Base-by-base conservation (phyloP, 1,140 invertebrate species). In the Formica selysi region DNA sequence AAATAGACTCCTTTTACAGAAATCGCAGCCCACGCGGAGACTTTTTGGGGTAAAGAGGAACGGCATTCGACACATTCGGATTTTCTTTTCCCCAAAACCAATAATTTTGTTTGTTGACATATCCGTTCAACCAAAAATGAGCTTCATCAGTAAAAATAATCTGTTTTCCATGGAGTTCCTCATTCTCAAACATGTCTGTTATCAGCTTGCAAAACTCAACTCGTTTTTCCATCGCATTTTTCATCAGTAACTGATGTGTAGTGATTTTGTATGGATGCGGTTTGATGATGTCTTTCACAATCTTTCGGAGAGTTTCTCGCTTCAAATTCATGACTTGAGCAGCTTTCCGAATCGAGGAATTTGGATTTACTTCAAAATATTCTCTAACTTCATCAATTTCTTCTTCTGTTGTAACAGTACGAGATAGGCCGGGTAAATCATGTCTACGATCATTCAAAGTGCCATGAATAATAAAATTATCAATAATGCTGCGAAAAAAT, bases 221-320 rank as follows among this genome's bases (percentile, higher is more conserved):
- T 41, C 36, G 29, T 67, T 67, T 67, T n/a, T 67, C 64, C 36
- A 67, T 67, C 5, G 36, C 64, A 41, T 38, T 67, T 19, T 54
- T 10, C 5, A 22, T 73, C 26, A 54, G 48, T 13, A 73, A 73
- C 19, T 73, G 70, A 73, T 73, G 26, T 29, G 26, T 73, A 36
- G 26, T 36, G 48, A 54, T 73, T 73, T 73, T 54, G 13, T 73
- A 73, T 1, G 26, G 26, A 54, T 73, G 48, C 22, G 57, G 4
- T 29, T 73, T 73, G 41, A 54, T 73, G 48, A 73, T 13, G 7
- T 54, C 13, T 73, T 8, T 73, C 48, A 32, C n/a, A 73, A 73
- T 54, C 70, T 73, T 73, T 54, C 32, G 64, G n/a, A 67, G 16
- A 65, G n/a, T 67, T 41, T 67, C 64, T 67, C 19, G 38, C 36